Conservation (phyloP, 2,113 vertebrate genomes). For the Dicaeum eximium region DNA sequence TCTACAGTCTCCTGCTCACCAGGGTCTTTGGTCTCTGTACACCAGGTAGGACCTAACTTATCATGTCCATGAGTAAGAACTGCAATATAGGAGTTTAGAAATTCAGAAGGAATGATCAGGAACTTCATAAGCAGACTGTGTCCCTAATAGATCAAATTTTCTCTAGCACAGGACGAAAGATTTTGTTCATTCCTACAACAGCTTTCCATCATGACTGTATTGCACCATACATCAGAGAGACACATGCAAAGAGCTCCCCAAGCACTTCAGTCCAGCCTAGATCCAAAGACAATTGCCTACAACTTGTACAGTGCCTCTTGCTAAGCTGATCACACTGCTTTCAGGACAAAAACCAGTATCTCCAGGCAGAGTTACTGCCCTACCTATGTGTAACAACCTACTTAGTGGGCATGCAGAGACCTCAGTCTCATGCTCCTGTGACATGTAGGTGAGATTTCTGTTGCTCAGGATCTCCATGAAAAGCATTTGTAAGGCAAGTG, state of each 20-base stretch:
- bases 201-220: background rate
- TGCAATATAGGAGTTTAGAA: background rate
- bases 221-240: background rate
- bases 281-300: background rate
- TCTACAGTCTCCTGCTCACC: background rate
- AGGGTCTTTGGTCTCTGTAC: background rate
- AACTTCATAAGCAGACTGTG: background rate
- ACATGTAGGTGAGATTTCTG: background rate
- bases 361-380: background rate
- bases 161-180: background rate
- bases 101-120: background rate
- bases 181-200: background rate
- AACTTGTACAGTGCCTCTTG: background rate
- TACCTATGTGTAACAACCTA: background rate
- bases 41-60: background rate
- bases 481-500: background rate
- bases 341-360: background rate
- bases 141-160: background rate
- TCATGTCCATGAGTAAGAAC: background rate
- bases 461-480: background rate
- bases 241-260: background rate
- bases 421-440: background rate
- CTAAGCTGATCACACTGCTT: background rate
- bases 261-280: background rate
- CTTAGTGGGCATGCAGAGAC: background rate